These are phyloP conservation scores for Hyposoter dolosus DNA, from an alignment of 2,888 invertebrate genomes.

Conservation along the genomic window DNA sequence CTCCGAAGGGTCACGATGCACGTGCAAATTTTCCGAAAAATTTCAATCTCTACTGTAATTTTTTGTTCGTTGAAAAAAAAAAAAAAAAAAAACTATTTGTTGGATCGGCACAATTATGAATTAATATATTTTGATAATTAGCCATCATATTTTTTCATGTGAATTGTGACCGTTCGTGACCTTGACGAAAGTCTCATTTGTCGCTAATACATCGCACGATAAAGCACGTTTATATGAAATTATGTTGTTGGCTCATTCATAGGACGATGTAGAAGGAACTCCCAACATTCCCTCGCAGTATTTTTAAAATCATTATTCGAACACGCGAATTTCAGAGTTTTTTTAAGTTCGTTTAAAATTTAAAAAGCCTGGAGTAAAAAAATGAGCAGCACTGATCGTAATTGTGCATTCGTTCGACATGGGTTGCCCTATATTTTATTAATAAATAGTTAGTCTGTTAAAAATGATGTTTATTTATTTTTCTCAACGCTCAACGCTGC, in stretches of 20 bases:
- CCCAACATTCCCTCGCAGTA: not conserved
- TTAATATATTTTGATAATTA: not conserved
- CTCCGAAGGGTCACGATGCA: not conserved
- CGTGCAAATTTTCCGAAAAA: not conserved
- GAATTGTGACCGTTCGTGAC: slow-evolving; percentile 19
- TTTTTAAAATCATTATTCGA: not conserved
- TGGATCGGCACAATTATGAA: too few relatives aligned
- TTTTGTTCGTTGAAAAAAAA: too few relatives aligned
- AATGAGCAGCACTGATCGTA: not conserved
- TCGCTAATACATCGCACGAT: slow-evolving; percentile 61
- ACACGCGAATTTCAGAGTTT: not conserved
- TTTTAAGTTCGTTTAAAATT: not conserved
- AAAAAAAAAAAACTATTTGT: too few relatives aligned
- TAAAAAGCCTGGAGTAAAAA: not conserved
- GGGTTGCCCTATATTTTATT: slow-evolving; percentile 10
- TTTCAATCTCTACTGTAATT: not conserved
- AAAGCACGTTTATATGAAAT: slow-evolving; percentile 39
- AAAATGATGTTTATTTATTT: slow-evolving; percentile 32
- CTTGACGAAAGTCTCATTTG: slow-evolving; percentile 46
- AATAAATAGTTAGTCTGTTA: slow-evolving; percentile 13
- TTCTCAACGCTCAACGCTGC: slow-evolving; percentile 53
- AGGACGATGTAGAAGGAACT: not conserved
- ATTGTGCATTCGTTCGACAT: not conserved
- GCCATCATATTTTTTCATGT: not conserved
- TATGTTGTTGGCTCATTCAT: slow-evolving; percentile 25